Evolutionary conservation across 1,140 invertebrate genomes (phyloP).

Genomic region (Homalodisca vitripennis): DNA sequence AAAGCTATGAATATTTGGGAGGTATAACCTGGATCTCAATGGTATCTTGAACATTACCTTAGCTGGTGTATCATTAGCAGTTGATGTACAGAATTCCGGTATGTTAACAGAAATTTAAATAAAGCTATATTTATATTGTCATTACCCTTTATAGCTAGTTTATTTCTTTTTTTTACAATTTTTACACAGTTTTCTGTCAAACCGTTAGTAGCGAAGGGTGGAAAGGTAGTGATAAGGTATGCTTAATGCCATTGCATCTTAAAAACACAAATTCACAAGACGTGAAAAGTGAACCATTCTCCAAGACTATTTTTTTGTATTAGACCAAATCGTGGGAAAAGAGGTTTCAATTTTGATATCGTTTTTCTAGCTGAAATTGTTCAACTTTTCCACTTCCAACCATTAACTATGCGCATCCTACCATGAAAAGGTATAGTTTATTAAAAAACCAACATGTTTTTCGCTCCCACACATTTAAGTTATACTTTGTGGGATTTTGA

Average conservation of each 20-base stretch:
- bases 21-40: background rate
- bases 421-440: slow-evolving; percentile 4
- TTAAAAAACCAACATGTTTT: slow-evolving; percentile 12
- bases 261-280: background rate
- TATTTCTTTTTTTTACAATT: background rate
- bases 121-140: background rate
- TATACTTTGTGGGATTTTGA: slow-evolving; percentile 20
- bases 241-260: background rate
- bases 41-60: background rate
- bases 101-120: background rate
- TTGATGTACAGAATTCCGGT: background rate
- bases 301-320: slow-evolving; percentile 53
- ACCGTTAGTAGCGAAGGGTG: background rate
- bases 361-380: slow-evolving; percentile 10
- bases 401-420: slow-evolving; percentile 25
- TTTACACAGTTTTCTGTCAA: slow-evolving; percentile 1
- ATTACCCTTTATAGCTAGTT: background rate
- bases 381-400: slow-evolving; percentile 15
- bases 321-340: slow-evolving; percentile 42
- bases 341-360: background rate
- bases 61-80: slow-evolving; percentile 10
- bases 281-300: background rate
- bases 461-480: slow-evolving; percentile 6
- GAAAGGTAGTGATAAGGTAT: background rate
- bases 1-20: background rate